Base-by-base conservation (phyloP, 2,113 vertebrate species). In the Eira barbara region DNA sequence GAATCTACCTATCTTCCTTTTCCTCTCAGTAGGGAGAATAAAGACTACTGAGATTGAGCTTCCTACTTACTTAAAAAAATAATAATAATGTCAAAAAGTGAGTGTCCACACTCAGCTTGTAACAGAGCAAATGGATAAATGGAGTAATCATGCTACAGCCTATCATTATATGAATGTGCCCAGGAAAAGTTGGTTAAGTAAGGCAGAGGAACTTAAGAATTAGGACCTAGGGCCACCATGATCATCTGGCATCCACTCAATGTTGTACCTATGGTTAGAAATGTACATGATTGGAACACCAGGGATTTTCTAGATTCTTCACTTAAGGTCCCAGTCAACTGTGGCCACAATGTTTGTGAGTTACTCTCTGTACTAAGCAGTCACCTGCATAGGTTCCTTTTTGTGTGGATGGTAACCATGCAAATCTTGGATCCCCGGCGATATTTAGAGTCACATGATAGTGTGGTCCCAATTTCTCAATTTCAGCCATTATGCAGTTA, bases 301-400 rank as follows among this genome's bases (percentile, higher is more conserved):
- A 45, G 39, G 39, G 73, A 76, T 76, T 27, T 76, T 76, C 14
- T 13, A 45, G 39, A 76, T 76, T 27, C 42, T 76, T 76, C 39
- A 42, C 15, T 99, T 99, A n/a, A 99, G 99, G 95, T 99, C 99
- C 98, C 99, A 98, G 98, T 99, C 99, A 76, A 76, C 73, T 76
- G 73, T 76, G 73, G 39, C 73, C 39, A 76, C 39, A 76, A 45
- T 17, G 39, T 99, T 99, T 99, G 98, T 99, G 98, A 96, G 99
- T 99, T 91, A 99, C 99, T 78, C 99, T 99, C 97, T 99, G 99
- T 55, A 99, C 99, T 97, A 99, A 98, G 98, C 99, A 99, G 98
- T 99, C 99, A 97, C 99, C 99, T 2, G 99, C 99, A 1, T 99
- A 99, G 59, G 99, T 99, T 98, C 99, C 99, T 98, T 99, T 99